Base-by-base conservation (phyloP, 2,888 invertebrate species). In the Scaptomyza reducta region DNA sequence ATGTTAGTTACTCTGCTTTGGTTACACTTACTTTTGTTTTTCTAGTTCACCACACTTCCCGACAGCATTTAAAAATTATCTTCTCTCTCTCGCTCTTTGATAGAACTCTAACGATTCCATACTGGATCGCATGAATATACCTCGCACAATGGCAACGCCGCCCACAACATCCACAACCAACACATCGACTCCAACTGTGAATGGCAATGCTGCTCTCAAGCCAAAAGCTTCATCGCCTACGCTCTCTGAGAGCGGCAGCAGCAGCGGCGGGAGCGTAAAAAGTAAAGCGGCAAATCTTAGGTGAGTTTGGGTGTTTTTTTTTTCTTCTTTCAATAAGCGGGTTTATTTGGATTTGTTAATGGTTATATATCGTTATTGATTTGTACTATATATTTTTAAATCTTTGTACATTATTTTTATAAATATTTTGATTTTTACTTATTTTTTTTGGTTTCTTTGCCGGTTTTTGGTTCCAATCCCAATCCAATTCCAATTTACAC, bases 21-120 rank as follows among this genome's bases (percentile, higher is more conserved):
- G n/a, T n/a, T n/a, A n/a, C n/a, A n/a, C n/a, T n/a, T n/a, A n/a
- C n/a, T n/a, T n/a, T n/a, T n/a, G n/a, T n/a, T n/a, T n/a, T n/a
- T n/a, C n/a, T n/a, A n/a, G n/a, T n/a, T n/a, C n/a, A n/a, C n/a
- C n/a, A n/a, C n/a, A n/a, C n/a, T n/a, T n/a, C n/a, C n/a, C n/a
- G n/a, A n/a, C n/a, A n/a, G n/a, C n/a, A n/a, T n/a, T n/a, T n/a
- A n/a, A n/a, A n/a, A n/a, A n/a, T n/a, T n/a, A n/a, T n/a, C 22
- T 22, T 22, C 5, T 22, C 22, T 22, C 3, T 22, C 22, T 22
- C 22, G 0, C 22, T 22, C 22, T 22, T 22, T 22, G 3, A 22
- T 3, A 22, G 94, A 94, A 93, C 89, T 92, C 94, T 63, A 94
- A 94, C 46, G 95, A 95, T 84, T 93, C 94, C 1, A 92, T 94